phyloP scores from a whole-genome alignment of 2,888 invertebrate species.

The Morpho helenor region DNA sequence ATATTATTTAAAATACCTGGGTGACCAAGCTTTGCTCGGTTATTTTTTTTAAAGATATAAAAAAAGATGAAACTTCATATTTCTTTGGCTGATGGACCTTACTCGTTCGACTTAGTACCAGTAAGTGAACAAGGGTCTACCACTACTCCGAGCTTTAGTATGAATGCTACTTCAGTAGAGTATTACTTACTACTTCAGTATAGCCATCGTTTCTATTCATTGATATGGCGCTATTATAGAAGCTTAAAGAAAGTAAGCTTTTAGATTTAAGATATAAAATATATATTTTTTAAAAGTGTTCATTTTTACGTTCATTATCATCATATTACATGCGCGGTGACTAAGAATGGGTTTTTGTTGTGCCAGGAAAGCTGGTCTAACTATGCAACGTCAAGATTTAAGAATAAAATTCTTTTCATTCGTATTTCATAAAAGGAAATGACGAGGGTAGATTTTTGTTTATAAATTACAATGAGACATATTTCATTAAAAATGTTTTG shows the following conservation, averaged over 20 bases:
- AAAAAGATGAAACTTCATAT: no score
- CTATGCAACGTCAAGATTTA: slow-evolving; percentile 26
- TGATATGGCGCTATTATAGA: background rate
- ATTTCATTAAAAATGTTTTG: slow-evolving; percentile 17
- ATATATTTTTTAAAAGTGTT: slow-evolving; percentile 31
- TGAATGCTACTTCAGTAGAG: background rate
- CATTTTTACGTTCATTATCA: slow-evolving; percentile 57
- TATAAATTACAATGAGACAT: slow-evolving; percentile 15
- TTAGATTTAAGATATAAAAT: background rate
- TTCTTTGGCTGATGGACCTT: no score
- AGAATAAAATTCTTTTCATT: slow-evolving; percentile 27
- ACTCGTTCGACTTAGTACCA: no score
- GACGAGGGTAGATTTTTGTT: slow-evolving; percentile 19
- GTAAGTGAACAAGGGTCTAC: no score
- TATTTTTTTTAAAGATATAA: no score
- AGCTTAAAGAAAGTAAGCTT: no score
- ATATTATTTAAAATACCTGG: no score
- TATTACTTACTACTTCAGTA: background rate
- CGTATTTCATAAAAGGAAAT: slow-evolving; percentile 22
- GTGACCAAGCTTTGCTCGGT: no score
- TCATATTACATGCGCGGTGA: slow-evolving; percentile 47
- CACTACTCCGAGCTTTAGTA: no score
- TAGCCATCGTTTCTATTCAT: background rate
- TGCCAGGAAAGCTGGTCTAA: slow-evolving; percentile 21
- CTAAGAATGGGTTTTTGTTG: slow-evolving; percentile 25